phyloP scores from a whole-genome alignment of 2,797 vertebrate genomes.

The Smutsia gigantea region DNA sequence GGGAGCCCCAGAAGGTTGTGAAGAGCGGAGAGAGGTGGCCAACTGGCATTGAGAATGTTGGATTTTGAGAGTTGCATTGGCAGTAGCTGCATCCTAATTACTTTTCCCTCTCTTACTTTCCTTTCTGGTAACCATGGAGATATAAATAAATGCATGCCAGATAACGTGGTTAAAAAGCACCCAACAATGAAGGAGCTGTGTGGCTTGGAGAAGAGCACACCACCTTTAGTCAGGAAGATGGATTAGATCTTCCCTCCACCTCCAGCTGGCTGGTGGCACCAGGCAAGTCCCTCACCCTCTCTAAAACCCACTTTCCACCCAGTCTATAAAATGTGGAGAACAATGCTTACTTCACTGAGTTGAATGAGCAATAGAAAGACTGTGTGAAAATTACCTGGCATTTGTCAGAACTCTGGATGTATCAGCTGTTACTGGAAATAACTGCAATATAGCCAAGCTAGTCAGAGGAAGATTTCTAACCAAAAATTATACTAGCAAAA shows the following conservation, averaged over 20 bases:
- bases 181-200: conserved; percentile 44
- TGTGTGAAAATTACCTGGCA: not conserved
- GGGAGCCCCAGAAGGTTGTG: not conserved
- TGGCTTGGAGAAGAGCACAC: not conserved
- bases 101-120: conserved; percentile 68
- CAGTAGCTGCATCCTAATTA: conserved; percentile 65
- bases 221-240: not conserved
- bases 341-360: not conserved
- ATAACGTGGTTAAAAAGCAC: conserved; percentile 30
- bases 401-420: not conserved
- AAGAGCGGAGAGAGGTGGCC: not conserved
- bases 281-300: not conserved
- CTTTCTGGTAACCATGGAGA: conserved; percentile 61
- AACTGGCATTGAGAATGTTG: not conserved
- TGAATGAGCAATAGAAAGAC: not conserved
- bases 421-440: not conserved
- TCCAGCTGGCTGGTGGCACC: not conserved
- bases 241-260: not conserved
- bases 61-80: conserved; percentile 57
- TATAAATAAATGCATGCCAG: conserved; percentile 62
- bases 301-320: not conserved
- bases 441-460: not conserved
- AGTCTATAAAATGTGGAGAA: not conserved
- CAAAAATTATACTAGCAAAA: not conserved
- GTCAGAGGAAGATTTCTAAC: not conserved